phyloP scores from a whole-genome alignment of 2,113 vertebrate genomes.

The Osmerus mordax region DNA sequence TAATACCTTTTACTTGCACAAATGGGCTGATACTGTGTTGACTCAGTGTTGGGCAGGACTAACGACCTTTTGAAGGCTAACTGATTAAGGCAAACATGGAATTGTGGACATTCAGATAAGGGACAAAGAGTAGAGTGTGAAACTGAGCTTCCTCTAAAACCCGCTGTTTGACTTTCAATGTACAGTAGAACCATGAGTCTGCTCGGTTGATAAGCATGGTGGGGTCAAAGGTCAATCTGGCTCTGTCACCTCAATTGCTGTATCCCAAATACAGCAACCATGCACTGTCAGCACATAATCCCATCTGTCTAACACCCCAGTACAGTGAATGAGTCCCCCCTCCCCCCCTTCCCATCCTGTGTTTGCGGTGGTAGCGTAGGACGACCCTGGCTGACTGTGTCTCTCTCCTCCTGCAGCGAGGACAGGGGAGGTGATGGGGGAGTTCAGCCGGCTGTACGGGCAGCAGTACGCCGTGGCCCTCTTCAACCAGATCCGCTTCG shows the following conservation, averaged over 20 bases:
- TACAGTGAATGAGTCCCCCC: too few relatives aligned
- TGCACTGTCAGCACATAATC: background rate
- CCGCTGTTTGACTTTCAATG: slow-evolving; percentile 3
- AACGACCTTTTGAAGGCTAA: slow-evolving; percentile 6
- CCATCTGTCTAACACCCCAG: background rate
- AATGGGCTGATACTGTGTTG: slow-evolving; percentile 26
- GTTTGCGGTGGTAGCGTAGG: background rate
- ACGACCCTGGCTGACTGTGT: background rate
- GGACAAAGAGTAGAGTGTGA: slow-evolving; percentile 21
- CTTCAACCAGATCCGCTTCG: slow-evolving; percentile 89
- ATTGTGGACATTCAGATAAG: slow-evolving; percentile 34
- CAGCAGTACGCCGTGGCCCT: slow-evolving; percentile 88
- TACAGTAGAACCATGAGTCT: background rate
- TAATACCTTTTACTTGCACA: slow-evolving; percentile 6
- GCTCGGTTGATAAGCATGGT: background rate
- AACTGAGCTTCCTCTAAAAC: slow-evolving; percentile 4
- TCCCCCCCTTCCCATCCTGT: background rate
- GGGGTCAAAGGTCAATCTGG: too few relatives aligned
- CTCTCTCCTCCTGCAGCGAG: slow-evolving; percentile 68
- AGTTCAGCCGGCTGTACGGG: slow-evolving; percentile 79
- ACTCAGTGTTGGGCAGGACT: slow-evolving; percentile 12
- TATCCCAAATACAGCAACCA: background rate
- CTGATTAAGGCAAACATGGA: slow-evolving; percentile 20
- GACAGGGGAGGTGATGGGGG: slow-evolving; percentile 75
- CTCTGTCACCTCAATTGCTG: too few relatives aligned